Evolutionary conservation across 2,113 vertebrate genomes (phyloP).

Genomic region (Diphyllodes magnificus): DNA sequence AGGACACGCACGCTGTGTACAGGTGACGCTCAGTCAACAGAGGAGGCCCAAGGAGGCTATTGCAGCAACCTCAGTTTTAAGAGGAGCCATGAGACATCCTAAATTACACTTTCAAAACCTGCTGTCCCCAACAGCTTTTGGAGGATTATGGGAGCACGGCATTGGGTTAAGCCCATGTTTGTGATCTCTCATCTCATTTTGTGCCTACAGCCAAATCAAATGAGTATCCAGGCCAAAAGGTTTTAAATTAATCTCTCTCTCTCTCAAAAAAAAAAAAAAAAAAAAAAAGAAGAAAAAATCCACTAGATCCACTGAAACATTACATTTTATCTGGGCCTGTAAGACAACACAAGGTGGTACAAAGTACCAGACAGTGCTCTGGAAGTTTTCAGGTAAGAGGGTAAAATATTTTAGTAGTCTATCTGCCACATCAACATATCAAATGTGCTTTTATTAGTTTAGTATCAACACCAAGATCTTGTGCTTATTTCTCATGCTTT

Average conservation of each 20-base stretch:
- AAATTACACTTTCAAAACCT: neutral
- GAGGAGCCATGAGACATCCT: neutral
- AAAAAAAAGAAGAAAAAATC: neutral
- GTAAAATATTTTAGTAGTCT: neutral
- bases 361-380: accelerated
- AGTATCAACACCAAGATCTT: neutral
- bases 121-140: neutral
- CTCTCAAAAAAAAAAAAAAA: neutral
- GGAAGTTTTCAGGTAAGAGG: neutral
- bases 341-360: neutral
- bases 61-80: neutral
- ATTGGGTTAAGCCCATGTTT: neutral
- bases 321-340: neutral
- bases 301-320: neutral
- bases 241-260: neutral
- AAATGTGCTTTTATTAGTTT: neutral
- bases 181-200: neutral
- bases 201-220: neutral
- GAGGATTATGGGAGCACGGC: neutral
- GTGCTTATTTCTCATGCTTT: neutral
- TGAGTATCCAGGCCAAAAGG: neutral
- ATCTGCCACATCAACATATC: neutral
- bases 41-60: neutral
- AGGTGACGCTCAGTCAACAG: neutral
- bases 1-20: accelerated